Conservation (phyloP, 2,797 vertebrate species). For the Clamator glandarius region DNA sequence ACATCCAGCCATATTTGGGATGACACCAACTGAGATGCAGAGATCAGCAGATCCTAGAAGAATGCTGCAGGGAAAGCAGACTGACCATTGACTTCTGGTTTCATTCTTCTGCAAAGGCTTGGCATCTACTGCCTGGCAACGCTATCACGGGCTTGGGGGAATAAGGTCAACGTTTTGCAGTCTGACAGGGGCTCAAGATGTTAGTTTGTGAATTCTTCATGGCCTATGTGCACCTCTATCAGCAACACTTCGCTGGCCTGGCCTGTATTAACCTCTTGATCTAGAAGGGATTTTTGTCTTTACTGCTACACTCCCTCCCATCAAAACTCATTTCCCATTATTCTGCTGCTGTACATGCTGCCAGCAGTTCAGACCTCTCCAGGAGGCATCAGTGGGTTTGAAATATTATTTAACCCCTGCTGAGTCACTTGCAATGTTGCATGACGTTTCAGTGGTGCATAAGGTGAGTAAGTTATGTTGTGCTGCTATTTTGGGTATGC, state of each 20-base stretch:
- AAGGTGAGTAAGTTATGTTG: neutral
- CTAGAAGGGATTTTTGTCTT: conserved; percentile 9
- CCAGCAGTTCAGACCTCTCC: neutral
- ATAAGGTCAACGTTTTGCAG: neutral
- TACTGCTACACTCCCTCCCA: neutral
- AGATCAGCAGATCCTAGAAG: neutral
- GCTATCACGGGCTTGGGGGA: neutral
- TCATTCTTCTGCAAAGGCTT: neutral
- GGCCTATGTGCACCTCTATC: neutral
- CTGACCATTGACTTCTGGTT: neutral
- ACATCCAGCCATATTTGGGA: fast-evolving
- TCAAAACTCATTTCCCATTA: conserved; percentile 12
- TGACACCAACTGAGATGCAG: fast-evolving
- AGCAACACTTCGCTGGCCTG: neutral
- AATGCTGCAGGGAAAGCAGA: neutral
- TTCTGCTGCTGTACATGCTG: neutral
- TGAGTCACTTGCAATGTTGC: neutral
- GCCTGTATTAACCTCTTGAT: conserved; percentile 11
- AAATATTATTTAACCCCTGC: neutral
- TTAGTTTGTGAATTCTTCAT: conserved; percentile 23
- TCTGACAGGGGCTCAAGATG: neutral
- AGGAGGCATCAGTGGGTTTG: neutral
- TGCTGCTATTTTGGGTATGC: neutral
- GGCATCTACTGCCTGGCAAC: neutral
- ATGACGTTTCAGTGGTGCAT: neutral